These are phyloP conservation scores for Paraescarpia echinospica DNA, from an alignment of 1,140 invertebrate species.

Conservation along the genomic window DNA sequence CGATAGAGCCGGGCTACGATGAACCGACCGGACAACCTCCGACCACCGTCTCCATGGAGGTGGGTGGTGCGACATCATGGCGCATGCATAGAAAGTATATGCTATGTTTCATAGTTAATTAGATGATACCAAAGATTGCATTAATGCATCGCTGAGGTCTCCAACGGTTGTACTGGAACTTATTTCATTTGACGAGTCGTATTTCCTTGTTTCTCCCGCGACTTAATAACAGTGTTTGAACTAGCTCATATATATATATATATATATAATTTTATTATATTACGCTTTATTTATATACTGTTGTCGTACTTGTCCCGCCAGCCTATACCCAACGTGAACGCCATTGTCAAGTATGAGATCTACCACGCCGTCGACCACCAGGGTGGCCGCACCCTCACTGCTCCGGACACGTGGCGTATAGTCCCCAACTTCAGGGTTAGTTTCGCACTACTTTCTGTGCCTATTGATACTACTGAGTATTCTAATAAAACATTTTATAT, in stretches of 20 bases:
- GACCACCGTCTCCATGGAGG: neutral
- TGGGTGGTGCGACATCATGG: neutral
- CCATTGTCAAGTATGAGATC: neutral
- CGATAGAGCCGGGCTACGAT: neutral
- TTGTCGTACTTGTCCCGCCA: neutral
- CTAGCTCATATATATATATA: too few species aligned
- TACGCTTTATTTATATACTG: neutral
- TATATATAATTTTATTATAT: neutral
- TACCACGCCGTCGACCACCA: neutral
- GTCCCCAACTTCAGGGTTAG: neutral
- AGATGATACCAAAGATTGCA: too few species aligned
- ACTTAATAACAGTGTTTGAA: too few species aligned
- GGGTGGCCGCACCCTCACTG: neutral
- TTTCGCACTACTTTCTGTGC: neutral
- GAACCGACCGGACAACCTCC: constrained; percentile 10
- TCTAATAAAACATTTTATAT: neutral
- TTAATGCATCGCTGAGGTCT: too few species aligned
- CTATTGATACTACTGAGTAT: neutral
- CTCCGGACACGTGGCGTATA: neutral
- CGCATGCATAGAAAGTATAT: too few species aligned
- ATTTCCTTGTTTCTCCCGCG: too few species aligned
- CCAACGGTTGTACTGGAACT: too few species aligned
- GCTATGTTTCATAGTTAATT: too few species aligned
- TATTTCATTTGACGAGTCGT: too few species aligned
- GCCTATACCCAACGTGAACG: neutral